Base-by-base conservation (phyloP, 2,113 vertebrate species). In the Abramis brama region DNA sequence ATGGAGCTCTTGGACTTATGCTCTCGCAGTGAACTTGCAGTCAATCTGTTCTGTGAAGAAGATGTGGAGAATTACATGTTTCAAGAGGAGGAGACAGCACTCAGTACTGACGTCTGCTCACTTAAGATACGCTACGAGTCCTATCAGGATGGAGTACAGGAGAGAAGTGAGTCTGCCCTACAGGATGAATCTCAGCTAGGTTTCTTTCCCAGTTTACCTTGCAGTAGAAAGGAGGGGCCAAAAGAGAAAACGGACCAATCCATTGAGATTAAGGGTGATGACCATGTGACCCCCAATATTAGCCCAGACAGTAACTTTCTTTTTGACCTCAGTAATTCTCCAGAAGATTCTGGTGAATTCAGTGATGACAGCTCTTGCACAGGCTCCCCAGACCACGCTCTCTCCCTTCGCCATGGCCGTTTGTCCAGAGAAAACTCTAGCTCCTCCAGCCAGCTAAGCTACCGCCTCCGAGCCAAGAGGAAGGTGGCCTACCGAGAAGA, bases 401-500 rank as follows among this genome's bases (percentile, higher is more conserved):
- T 96, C 86, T 97, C 98, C 43, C 95, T 96, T 75, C 97, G 96
- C 90, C 97, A 96, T 93, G 97, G 95, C 86, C 94, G 94, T 88
- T 96, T 97, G 91, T 95, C 96, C 87, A 95, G 96, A 86, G 97
- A 98, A 91, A 97, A 97, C 89, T 96, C 96, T 47, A 94, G 95
- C 84, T 96, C 96, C 86, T 96, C 96, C 55, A 97, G 96, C 74
- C 97, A 98, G 88, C 97, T 98, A 86, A 99, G 99, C 93, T 99
- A 99, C 0, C 97, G 98, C 43, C 86, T 99, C 62, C 93, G 98
- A 88, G 98, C 97, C 0, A 99, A 99, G 90, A 96, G 98, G 94
- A 99, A 99, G 96, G 97, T 99, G 88, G 94, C 97, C 90, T 99
- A 98, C 93, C 97, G 98, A 6, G 98, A 99, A 11, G 98, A 99